Percentiles rank a stretch among this genome's conserved stretches.
These are phyloP conservation scores for Baryphthengus martii DNA, from an alignment of 2,113 vertebrate species.

Conservation along the genomic window DNA sequence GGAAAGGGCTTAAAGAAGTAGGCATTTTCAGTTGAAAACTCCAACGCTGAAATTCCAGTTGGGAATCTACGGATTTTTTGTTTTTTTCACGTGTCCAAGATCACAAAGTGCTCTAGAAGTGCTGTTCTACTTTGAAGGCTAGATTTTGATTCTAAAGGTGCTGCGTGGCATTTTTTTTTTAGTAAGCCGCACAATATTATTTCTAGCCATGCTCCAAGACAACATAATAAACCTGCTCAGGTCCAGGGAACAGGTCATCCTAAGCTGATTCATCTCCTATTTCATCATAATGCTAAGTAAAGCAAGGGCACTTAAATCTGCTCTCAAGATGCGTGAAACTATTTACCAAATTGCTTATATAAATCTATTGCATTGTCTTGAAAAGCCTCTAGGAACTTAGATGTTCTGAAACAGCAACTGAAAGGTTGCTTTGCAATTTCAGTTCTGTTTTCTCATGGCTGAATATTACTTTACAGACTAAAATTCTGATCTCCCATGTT, in stretches of 20 bases:
- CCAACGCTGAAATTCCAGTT: not conserved
- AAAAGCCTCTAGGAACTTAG: not conserved
- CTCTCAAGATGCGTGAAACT: not conserved
- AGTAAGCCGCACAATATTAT: not conserved
- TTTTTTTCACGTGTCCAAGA: not conserved
- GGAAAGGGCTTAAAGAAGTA: not conserved
- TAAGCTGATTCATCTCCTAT: not conserved
- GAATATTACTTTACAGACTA: not conserved
- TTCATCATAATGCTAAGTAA: not conserved
- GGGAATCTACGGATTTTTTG: not conserved
- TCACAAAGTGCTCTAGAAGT: not conserved
- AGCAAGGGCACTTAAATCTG: not conserved
- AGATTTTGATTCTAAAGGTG: not conserved
- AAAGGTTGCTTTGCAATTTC: not conserved
- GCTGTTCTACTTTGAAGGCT: not conserved
- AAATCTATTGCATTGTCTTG: not conserved
- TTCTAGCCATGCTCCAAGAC: not conserved
- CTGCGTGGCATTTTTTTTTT: not conserved
- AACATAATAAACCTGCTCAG: not conserved
- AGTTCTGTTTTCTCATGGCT: not conserved
- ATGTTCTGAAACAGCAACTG: not conserved
- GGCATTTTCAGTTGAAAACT: not conserved
- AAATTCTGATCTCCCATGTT: not conserved
- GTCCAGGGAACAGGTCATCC: not conserved
- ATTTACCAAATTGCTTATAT: not conserved